Base-by-base conservation (phyloP, 2,113 vertebrate genomes). In the Tauraco erythrolophus region DNA sequence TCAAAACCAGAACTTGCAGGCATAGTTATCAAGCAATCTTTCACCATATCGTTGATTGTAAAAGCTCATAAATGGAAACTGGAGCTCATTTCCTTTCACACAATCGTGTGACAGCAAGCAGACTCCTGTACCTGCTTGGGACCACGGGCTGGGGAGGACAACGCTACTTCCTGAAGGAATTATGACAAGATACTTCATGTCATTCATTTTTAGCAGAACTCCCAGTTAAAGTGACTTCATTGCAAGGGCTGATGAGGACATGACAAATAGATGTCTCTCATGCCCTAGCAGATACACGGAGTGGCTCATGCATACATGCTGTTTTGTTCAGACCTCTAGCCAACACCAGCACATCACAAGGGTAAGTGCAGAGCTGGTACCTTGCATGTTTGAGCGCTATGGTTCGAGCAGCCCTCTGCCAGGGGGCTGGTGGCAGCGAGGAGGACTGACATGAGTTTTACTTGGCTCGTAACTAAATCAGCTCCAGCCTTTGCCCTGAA, bases 11-110 rank as follows among this genome's bases (percentile, higher is more conserved):
- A 86, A 61, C 33, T n/a, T 79, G 30, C 24, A 16, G n/a, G 33
- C 48, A 61, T 2, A 19, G 68, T 66, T 90, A 84, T 56, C 78
- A 58, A 87, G 56, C 37, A 91, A 46, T 85, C 78, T 93, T 88
- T 94, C 87, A 91, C 62, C 6, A 0, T 77, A 35, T 5, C 0
- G 0, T 71, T 66, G 51, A 51, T 50, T 74, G n/a, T n/a, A 78
- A 85, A 82, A 74, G 16, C 8, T 77, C 64, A 21, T 53, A 88
- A 88, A 88, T 37, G 23, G 54, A 48, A 90, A 62, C 1, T 48
- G 69, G 43, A 81, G 54, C 64, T 84, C 61, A 19, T 60, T 60
- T 82, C 9, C 9, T 70, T 81, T 64, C 75, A 68, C 33, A 50
- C 60, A 56, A 46, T 28, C 12, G 8, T 46, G 65, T 46, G 60